These are phyloP conservation scores for Prunella strophiata DNA, from an alignment of 2,797 vertebrate species.

Conservation along the genomic window DNA sequence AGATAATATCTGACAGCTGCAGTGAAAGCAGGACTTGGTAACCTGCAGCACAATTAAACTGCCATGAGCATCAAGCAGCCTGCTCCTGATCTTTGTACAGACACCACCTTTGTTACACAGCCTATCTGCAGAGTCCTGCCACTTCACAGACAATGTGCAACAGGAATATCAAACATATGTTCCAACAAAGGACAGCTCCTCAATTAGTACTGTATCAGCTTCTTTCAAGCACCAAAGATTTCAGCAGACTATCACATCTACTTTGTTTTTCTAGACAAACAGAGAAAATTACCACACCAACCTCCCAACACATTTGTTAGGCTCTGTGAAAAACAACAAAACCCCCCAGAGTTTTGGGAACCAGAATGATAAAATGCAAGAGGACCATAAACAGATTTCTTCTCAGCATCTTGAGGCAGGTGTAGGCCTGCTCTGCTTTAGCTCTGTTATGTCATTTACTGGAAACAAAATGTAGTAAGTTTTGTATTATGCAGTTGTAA, in stretches of 20 bases:
- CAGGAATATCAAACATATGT: not conserved
- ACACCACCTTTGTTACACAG: slow-evolving; percentile 18
- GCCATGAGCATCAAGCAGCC: not conserved
- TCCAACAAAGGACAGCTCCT: slow-evolving; percentile 7
- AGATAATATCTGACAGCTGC: not conserved
- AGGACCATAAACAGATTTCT: not conserved
- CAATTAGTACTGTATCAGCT: not conserved
- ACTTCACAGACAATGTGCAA: not conserved
- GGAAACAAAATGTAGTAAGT: not conserved
- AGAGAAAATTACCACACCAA: not conserved
- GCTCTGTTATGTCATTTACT: not conserved
- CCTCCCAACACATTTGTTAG: not conserved
- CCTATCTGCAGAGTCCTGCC: not conserved
- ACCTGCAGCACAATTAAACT: slow-evolving; percentile 34
- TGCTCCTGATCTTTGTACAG: slow-evolving; percentile 25
- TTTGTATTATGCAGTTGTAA: not conserved
- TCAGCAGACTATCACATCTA: slow-evolving; percentile 14
- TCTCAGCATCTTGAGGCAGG: not conserved
- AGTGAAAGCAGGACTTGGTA: slow-evolving; percentile 15
- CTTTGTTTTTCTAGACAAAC: not conserved
- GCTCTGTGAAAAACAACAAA: not conserved
- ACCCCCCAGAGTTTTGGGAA: not conserved
- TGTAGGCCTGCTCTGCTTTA: not conserved
- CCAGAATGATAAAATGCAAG: not conserved
- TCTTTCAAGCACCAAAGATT: not conserved